Base-by-base conservation (phyloP, 1,140 invertebrate species). In the Drosophila leontia region DNA sequence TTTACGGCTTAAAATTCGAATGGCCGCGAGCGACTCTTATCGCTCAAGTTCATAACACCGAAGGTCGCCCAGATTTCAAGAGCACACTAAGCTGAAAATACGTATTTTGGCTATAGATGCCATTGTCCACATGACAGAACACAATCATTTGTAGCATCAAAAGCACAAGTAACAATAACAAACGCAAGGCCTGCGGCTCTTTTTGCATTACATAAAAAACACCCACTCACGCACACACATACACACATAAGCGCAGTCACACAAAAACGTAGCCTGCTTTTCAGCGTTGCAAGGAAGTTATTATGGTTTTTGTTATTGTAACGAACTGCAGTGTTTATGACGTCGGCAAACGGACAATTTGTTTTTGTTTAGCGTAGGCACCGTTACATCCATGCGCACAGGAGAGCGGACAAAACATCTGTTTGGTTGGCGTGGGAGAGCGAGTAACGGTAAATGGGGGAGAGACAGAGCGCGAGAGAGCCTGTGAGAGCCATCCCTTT, bases 301-400 rank as follows among this genome's bases (percentile, higher is more conserved):
- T 78, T 75, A 75, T 70, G 77, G 63, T 82, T 87, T 60, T 82
- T 68, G 75, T 69, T 67, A 44, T 69, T 48, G 50, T 65, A 70
- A 61, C 41, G 51, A 51, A 39, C 32, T 59, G 50, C 51, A 51
- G 53, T 37, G 13, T 37, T 56, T 64, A 63, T 85, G 82, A 86
- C 82, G 23, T 64, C 64, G 61, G 45, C 62, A 61, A 61, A 56
- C 44, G 77, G 77, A 68, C 78, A 90, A 90, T 74, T 82, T 91
- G 75, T 90, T 91, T 90, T 90, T 90, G 85, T 90, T 90, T 90
- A 79, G 81, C 74, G 63, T 88, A 83, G 80, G 59, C 48, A 70
- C 67, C 61, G 34, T 56, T 59, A 80, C 84, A 88, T 87, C 78
- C 84, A 88, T 87, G 84, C 84, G 84, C 84, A 87, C n/a, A 34